phyloP scores from a whole-genome alignment of 2,888 invertebrate species.

The Elmis aenea region DNA sequence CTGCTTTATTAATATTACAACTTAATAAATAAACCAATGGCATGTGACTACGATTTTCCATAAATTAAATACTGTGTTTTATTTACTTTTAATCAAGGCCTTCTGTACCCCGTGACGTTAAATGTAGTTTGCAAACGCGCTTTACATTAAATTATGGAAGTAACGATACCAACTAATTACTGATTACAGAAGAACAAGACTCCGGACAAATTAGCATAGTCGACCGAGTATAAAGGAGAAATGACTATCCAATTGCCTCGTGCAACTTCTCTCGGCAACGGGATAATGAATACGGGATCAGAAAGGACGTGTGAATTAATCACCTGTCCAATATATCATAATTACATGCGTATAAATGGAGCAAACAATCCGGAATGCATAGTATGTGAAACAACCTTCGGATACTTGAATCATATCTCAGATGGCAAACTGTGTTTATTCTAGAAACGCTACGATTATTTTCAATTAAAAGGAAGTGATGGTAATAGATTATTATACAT shows the following conservation, averaged over 20 bases:
- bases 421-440: constrained; percentile 23
- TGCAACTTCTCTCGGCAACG: constrained; percentile 17
- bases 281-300: constrained; percentile 22
- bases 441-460: no score
- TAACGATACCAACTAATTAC: no score
- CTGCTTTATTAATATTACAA: constrained; percentile 2
- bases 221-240: no score
- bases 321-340: constrained; percentile 29
- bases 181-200: constrained; percentile 1
- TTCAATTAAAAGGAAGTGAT: no score
- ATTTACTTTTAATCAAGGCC: no score
- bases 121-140: no score
- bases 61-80: no score
- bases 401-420: constrained; percentile 25
- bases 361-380: constrained; percentile 26
- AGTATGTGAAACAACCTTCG: constrained; percentile 26
- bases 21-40: background rate
- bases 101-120: no score
- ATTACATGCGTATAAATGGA: constrained; percentile 26
- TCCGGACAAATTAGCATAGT: constrained; percentile 7
- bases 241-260: no score
- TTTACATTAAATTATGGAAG: no score
- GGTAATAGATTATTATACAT: no score
- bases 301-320: constrained; percentile 28
- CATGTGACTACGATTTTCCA: no score